phyloP scores from a whole-genome alignment of 2,113 vertebrate species.

The Ceyx cyanopectus region DNA sequence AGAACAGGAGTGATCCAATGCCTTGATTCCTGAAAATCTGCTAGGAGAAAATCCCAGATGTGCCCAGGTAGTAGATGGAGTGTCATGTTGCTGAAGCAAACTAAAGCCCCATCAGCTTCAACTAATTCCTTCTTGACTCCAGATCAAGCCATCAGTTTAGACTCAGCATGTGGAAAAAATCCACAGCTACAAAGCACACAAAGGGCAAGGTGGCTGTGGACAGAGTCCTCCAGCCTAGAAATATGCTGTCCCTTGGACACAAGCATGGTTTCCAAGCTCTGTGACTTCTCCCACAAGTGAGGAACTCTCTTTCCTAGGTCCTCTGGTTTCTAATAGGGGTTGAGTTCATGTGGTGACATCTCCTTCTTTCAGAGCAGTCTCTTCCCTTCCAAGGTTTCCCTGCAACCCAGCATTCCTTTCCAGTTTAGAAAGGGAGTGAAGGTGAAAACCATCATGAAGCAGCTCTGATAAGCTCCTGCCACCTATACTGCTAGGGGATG shows the following conservation, averaged over 20 bases:
- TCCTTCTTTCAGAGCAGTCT: not conserved
- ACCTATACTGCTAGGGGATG: not conserved
- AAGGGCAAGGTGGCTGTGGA: not conserved
- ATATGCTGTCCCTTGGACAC: not conserved
- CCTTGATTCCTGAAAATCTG: not conserved
- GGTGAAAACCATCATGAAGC: not conserved
- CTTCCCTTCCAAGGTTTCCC: not conserved
- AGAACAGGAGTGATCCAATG: not conserved
- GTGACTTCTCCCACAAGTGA: not conserved
- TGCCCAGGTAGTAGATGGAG: not conserved
- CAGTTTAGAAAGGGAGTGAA: not conserved
- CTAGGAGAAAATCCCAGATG: not conserved
- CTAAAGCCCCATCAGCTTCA: not conserved
- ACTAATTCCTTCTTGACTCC: not conserved
- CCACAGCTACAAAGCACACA: not conserved
- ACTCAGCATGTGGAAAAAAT: not conserved
- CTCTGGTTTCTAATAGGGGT: not conserved
- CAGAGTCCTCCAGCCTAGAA: not conserved
- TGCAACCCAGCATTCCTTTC: rapidly evolving
- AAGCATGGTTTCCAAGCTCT: not conserved
- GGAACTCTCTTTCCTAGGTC: not conserved
- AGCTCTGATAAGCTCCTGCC: not conserved
- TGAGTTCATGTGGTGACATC: not conserved
- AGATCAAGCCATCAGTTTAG: not conserved
- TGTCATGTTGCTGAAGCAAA: not conserved